A percentile compares a stretch with the other conserved stretches of the same genome.
phyloP scores from a whole-genome alignment of 2,888 invertebrate genomes.

The Labia minor region DNA sequence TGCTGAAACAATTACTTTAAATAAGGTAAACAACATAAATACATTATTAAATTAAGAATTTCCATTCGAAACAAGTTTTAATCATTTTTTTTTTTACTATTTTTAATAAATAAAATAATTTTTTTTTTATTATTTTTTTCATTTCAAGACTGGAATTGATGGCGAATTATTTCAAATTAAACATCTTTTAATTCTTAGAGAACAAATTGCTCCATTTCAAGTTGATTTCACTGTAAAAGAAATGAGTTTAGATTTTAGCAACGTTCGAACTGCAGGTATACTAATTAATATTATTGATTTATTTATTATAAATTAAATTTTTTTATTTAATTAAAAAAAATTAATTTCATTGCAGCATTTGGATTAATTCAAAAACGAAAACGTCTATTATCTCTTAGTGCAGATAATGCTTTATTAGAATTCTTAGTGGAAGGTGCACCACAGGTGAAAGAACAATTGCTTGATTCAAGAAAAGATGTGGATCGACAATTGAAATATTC shows the following conservation, averaged over 20 bases:
- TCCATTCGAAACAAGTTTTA: too few relatives aligned
- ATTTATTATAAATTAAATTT: neutral
- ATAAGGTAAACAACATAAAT: slow-evolving; percentile 44
- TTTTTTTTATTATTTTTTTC: slow-evolving; percentile 27
- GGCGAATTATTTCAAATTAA: slow-evolving; percentile 96
- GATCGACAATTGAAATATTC: slow-evolving; percentile 81
- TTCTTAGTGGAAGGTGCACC: slow-evolving; percentile 89
- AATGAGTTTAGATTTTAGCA: slow-evolving; percentile 85
- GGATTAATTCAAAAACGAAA: slow-evolving; percentile 54
- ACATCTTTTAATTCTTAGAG: slow-evolving; percentile 88
- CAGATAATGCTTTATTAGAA: slow-evolving; percentile 85
- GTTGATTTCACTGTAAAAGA: slow-evolving; percentile 89
- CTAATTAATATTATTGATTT: neutral
- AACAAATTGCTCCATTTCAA: slow-evolving; percentile 97
- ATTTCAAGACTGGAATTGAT: slow-evolving; percentile 78
- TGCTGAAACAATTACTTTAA: slow-evolving; percentile 61
- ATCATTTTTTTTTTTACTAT: neutral
- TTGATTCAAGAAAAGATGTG: slow-evolving; percentile 93
- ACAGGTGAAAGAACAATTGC: slow-evolving; percentile 77
- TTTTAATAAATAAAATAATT: slow-evolving; percentile 14
- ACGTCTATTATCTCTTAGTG: slow-evolving; percentile 74
- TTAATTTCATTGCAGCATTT: slow-evolving; percentile 35
- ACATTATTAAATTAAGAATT: too few relatives aligned
- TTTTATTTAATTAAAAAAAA: slow-evolving; percentile 2
- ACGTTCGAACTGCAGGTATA: slow-evolving; percentile 74